Base-by-base conservation (phyloP, 2,113 vertebrate genomes). In the Ceyx melanurus region DNA sequence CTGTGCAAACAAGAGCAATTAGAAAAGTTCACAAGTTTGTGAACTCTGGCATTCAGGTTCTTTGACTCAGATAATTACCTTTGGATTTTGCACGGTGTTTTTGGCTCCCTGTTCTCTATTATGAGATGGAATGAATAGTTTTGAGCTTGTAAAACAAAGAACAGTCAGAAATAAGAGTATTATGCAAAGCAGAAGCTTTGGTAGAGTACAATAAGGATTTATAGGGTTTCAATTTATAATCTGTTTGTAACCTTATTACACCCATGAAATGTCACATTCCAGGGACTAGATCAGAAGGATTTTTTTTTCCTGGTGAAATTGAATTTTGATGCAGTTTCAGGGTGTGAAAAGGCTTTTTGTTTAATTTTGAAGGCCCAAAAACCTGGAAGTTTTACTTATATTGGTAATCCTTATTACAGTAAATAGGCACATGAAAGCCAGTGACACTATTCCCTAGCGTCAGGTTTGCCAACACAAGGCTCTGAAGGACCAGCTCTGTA, bases 161-260 rank as follows among this genome's bases (percentile, higher is more conserved):
- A 76, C 75, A 78, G 93, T 86, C 92, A 94, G 96, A 89, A 97
- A 86, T 97, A 95, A 97, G 96, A 96, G 95, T 90, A 97, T 97
- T 97, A 97, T 96, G 96, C 96, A 97, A 97, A 97, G 95, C 92
- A 96, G 95, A 92, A 96, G 97, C 97, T 96, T 97, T 96, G 67
- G 72, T 94, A 81, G 40, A 89, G 78, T 91, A 96, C 96, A 97
- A 97, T 97, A 95, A 95, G 95, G 95, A 97, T 96, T 97, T 97
- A 93, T 61, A 90, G 83, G 92, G 92, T 97, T 97, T 97, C 93
- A 97, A 88, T 95, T 97, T 93, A 96, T 97, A 97, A 97, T 97
- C 96, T 96, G 93, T 96, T 97, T 97, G 95, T 97, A 97, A 97
- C 95, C 96, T 97, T 96, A 97, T 97, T 96, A 97, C 65, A 96